Percentiles rank a stretch among this genome's conserved stretches.
These are phyloP conservation scores for Hippopotamus amphibius DNA, from an alignment of 2,113 vertebrate genomes.

Conservation along the genomic window DNA sequence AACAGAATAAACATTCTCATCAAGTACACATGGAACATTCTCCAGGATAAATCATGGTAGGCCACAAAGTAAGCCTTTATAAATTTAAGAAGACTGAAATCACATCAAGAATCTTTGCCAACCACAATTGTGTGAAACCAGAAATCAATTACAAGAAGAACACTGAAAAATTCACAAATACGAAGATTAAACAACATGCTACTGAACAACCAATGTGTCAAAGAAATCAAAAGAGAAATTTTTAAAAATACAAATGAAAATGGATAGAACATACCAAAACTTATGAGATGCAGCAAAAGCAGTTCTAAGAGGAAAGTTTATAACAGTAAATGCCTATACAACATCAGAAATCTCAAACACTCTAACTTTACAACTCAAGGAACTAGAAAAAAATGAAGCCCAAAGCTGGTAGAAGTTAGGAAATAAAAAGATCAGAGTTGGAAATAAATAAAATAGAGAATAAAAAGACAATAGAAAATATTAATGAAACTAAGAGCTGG, in stretches of 20 bases:
- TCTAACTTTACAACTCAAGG: not conserved
- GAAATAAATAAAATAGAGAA: not conserved
- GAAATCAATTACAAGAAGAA: not conserved
- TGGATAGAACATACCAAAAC: not conserved
- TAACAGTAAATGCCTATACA: not conserved
- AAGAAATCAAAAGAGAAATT: not conserved
- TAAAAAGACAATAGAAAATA: not conserved
- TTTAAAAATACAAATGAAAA: not conserved
- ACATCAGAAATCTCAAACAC: not conserved
- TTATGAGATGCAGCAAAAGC: not conserved
- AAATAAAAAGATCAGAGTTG: not conserved
- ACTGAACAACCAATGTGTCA: not conserved
- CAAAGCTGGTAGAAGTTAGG: not conserved
- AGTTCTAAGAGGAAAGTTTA: not conserved
- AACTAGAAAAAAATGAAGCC: not conserved
- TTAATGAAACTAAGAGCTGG: not conserved
- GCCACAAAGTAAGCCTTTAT: not conserved
- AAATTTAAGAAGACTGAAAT: not conserved
- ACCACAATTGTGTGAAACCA: not conserved
- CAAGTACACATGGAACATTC: not conserved
- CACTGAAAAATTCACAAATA: not conserved
- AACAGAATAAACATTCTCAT: not conserved
- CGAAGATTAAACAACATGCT: not conserved
- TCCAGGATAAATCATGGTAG: not conserved
- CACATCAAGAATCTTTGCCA: not conserved